Conservation (phyloP, 2,113 vertebrate species). For the Forbesichthys papilliferus region DNA sequence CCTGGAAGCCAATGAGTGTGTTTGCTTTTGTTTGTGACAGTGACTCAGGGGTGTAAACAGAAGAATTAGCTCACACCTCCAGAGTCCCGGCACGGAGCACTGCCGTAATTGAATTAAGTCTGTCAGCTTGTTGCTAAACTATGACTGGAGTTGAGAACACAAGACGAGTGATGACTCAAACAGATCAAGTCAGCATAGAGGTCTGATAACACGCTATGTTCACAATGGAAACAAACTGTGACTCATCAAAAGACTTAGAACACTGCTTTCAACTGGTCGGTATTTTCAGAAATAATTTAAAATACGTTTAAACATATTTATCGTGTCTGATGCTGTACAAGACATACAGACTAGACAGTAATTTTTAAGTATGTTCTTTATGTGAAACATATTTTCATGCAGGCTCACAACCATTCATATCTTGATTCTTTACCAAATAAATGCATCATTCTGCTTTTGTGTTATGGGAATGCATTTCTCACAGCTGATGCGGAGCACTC, state of each 20-base stretch:
- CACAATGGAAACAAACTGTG: neutral
- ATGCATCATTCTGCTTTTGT: slow-evolving; percentile 62
- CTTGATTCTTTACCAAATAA: slow-evolving; percentile 67
- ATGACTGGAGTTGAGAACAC: slow-evolving; percentile 22
- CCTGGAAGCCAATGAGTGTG: slow-evolving; percentile 67
- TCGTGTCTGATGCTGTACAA: neutral
- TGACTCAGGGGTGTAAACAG: slow-evolving; percentile 77
- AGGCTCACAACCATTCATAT: slow-evolving; percentile 64
- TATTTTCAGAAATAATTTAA: neutral
- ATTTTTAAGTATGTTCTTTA: slow-evolving; percentile 59
- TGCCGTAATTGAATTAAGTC: slow-evolving; percentile 72
- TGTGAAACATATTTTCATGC: slow-evolving; percentile 44
- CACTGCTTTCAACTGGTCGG: too few species aligned
- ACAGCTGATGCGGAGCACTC: slow-evolving; percentile 53
- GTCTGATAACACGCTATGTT: slow-evolving; percentile 3
- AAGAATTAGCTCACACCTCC: slow-evolving; percentile 76
- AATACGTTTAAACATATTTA: neutral
- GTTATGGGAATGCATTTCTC: slow-evolving; percentile 66
- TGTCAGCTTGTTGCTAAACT: slow-evolving; percentile 52
- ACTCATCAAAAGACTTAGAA: neutral
- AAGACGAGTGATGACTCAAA: slow-evolving; percentile 3
- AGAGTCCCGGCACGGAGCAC: slow-evolving; percentile 62
- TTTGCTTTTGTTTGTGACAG: slow-evolving; percentile 71
- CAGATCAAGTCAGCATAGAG: neutral
- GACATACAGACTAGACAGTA: neutral